A percentile compares a stretch with the other conserved stretches of the same genome.
phyloP scores from a whole-genome alignment of 2,797 vertebrate genomes.

The Eremophila alpestris region DNA sequence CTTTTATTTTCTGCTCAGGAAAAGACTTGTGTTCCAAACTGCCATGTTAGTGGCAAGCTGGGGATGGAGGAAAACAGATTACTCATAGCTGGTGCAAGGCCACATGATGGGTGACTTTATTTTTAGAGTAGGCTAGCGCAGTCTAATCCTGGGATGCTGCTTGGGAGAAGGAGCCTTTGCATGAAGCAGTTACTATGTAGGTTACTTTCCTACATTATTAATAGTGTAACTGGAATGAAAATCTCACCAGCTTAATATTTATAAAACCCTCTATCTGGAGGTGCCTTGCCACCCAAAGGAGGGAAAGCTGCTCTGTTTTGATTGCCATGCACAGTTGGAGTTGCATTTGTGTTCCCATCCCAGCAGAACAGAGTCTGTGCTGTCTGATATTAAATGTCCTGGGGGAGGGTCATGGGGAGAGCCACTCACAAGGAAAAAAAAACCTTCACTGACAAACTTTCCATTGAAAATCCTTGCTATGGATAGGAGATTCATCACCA shows the following conservation, averaged over 20 bases:
- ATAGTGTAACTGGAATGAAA: neutral
- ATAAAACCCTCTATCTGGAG: neutral
- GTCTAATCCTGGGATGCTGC: neutral
- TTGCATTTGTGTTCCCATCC: neutral
- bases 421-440: neutral
- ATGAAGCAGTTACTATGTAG: neutral
- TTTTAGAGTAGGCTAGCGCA: constrained; percentile 19
- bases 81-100: constrained; percentile 16
- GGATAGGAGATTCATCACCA: neutral
- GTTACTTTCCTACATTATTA: neutral
- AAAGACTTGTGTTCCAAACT: constrained; percentile 6
- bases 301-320: neutral
- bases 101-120: constrained; percentile 39
- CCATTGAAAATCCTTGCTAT: neutral
- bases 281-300: neutral
- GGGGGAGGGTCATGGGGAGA: neutral
- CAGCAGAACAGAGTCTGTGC: accelerated
- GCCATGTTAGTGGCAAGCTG: neutral
- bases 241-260: neutral
- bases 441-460: neutral
- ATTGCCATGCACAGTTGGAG: neutral
- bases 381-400: neutral
- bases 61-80: constrained; percentile 36
- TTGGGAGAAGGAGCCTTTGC: neutral
- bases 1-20: neutral